Evolutionary conservation across 2,888 invertebrate genomes (phyloP), one percentile per base, ranked within the genome.

Genomic region (Nomada goodeniana): DNA sequence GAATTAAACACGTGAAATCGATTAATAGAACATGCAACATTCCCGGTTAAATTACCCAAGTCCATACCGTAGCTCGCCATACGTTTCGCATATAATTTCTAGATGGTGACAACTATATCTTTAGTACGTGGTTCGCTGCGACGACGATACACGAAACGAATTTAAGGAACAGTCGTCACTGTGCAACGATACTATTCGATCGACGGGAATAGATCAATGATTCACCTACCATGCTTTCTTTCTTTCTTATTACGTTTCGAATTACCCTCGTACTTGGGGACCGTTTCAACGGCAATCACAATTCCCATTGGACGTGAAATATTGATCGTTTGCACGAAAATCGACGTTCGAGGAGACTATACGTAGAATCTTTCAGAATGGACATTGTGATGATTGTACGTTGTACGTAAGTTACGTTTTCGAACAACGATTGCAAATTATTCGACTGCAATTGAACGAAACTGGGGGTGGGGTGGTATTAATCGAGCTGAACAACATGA

Each of bases 11-110:
- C 82, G 86, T 79, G 85, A 87, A 82, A 86, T 83, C 79, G 23
- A 89, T 85, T 87, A 86, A 88, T 86, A 85, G 80, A 80, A 82
- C 90, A 91, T 90, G 91, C 91, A 90, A 88, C 90, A 91, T 89
- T 90, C 86, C 84, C 89, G 82, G 82, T 83, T 85, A 86, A 86
- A 81, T 84, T 73, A 84, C 83, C 82, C 85, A 89, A 47, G 80
- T 87, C 83, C 86, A 83, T 86, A 57, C 83, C 83, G 74, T 77
- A 78, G 76, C 83, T 81, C 55, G 68, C 77, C 69, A 80, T 85
- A 80, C 73, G 29, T 71, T 65, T 73, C 50, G 63, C 76, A 82
- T 79, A n/a, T 83, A 61, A 69, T 81, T 68, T 75, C 60, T 53
- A 71, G 11, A 50, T 53, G 9, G 53, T 29, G 47, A 73, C 11